Evolutionary conservation across 1,140 invertebrate species (phyloP), one percentile per base, ranked within the genome.

Genomic region (Dinoponera quadriceps): DNA sequence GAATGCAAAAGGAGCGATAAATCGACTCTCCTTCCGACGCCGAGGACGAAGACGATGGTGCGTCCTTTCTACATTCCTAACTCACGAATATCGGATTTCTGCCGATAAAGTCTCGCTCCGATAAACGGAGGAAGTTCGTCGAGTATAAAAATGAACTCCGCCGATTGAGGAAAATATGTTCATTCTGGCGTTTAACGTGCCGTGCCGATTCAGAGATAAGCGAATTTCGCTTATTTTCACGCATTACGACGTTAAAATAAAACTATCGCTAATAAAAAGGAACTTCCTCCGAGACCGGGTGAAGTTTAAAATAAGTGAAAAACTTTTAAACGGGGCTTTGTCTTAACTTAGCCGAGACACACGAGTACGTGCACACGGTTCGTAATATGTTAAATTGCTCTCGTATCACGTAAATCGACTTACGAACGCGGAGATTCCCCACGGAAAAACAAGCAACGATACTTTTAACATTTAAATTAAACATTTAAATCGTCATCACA

Each of bases 1-100:
- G 91, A 88, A 87, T 87, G 86, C 86, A 59, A 77, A 86, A 87
- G 86, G 88, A 90, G 89, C 90, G 87, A 90, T 90, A 92, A 91
- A 92, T 93, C 91, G 87, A 85, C 75, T 82, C 86, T 89, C 55
- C 88, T 90, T 89, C 83, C 89, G 82, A 82, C 82, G 38, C 33
- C 69, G 74, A 54, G 29, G 63, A 74, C 86, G 59, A 87, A 80
- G 59, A 84, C 68, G 69, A 29, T 63, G 69, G 44, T 81, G 65
- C 86, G 51, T 87, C 74, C 63, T 86, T 81, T 57, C 29, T 29
- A 29, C 55, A 44, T 51, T 80, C 54, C 65, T 71, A 57, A 59
- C 22, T 82, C 65, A 69, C 38, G 29, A 48, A n/a, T 57, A 63
- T 51, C 65, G 75, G 75, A 69, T 57, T 80, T 80, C 51, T 69